These are phyloP conservation scores for Ectobius pallidus DNA, from an alignment of 2,888 invertebrate species.

Conservation along the genomic window DNA sequence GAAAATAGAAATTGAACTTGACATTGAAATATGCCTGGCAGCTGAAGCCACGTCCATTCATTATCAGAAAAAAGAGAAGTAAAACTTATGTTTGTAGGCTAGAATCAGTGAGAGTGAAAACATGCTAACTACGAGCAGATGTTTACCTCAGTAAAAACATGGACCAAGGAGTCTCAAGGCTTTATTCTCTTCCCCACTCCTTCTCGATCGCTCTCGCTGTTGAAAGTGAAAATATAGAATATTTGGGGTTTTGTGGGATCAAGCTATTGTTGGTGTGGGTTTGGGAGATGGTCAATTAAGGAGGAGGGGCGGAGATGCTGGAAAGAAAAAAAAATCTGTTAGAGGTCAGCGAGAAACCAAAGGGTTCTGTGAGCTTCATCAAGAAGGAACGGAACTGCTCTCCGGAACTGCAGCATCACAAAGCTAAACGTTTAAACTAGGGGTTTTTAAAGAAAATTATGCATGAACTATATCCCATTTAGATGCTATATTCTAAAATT, in stretches of 20 bases:
- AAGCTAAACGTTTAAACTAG: too few species aligned
- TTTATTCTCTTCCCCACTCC: too few species aligned
- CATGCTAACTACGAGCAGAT: too few species aligned
- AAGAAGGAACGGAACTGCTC: not conserved
- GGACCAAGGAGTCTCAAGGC: too few species aligned
- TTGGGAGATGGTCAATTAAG: constrained; percentile 4
- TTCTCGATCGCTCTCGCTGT: too few species aligned
- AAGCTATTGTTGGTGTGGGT: not conserved
- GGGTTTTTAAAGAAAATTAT: too few species aligned
- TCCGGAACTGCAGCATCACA: not conserved
- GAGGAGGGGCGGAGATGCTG: not conserved
- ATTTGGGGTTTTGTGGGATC: not conserved
- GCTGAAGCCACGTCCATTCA: not conserved
- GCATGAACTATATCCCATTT: too few species aligned
- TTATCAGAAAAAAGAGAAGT: too few species aligned
- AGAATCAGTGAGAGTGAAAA: not conserved
- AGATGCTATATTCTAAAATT: too few species aligned
- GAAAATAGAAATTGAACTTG: too few species aligned
- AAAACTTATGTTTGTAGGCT: not conserved
- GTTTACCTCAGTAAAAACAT: too few species aligned
- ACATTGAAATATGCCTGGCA: not conserved
- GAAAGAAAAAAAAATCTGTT: not conserved
- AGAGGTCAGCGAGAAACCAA: not conserved
- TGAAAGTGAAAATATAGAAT: constrained; percentile 4
- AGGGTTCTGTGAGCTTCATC: constrained; percentile 13